Evolutionary conservation across 2,888 invertebrate species (phyloP), one percentile per base, ranked within the genome.

Genomic region (Furcula furcula): DNA sequence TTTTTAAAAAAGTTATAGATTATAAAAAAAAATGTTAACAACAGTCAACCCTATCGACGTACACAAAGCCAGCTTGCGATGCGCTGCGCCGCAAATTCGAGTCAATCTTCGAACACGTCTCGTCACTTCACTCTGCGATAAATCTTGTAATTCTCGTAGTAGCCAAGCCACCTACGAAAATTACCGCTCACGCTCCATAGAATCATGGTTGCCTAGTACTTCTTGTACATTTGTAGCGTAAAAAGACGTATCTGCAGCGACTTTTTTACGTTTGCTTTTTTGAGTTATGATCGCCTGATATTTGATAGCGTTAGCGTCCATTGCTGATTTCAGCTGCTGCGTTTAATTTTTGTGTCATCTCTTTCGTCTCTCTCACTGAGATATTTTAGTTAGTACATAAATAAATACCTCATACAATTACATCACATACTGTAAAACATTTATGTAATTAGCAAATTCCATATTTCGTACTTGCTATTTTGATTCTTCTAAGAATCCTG

Each of bases 131-230:
- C 15, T 23, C 38, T 7, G 29, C 28, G 37, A 45, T 45, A 40
- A 46, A 46, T 46, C 13, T 13, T 7, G 13, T n/a, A n/a, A 10
- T 4, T 12, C 23, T 23, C 12, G 3, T 11, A 23, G n/a, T n/a
- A n/a, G n/a, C 5, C 23, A 6, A 16, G 28, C 11, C 18, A 7
- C n/a, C 6, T 6, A 23, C 21, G 19, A 12, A 9, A 29, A 12
- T 29, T 26, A 12, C 45, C 33, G 35, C 13, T 18, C 25, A 34
- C 19, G 29, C 36, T 46, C 39, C 40, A 32, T 23, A 19, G 29
- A 46, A 31, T 51, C 34, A 57, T 71, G 59, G 13, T 34, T 7
- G 33, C 67, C 62, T 67, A 31, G 65, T 72, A 61, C 36, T 55
- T 45, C 39, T 49, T 55, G 40, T 62, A 53, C 46, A 40, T 50